A percentile compares a stretch with the other conserved stretches of the same genome.
These are phyloP conservation scores for Colletes latitarsis DNA, from an alignment of 1,140 invertebrate genomes.

Conservation along the genomic window DNA sequence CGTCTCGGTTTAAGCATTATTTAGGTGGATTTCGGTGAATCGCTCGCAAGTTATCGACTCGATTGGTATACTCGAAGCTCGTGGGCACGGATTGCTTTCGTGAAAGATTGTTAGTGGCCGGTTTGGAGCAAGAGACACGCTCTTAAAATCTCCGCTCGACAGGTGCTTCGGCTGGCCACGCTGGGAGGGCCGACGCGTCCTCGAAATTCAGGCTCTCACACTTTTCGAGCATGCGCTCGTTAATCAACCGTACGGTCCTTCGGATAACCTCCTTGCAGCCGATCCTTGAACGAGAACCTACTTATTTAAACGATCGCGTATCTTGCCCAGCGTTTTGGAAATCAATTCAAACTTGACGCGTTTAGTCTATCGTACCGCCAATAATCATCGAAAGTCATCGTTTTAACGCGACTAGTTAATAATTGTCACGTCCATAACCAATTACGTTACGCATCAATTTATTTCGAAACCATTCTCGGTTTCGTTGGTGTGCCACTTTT, in stretches of 20 bases:
- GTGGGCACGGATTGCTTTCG: background rate
- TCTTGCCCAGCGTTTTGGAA: background rate
- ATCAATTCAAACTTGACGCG: background rate
- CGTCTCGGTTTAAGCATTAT: background rate
- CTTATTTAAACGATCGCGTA: background rate
- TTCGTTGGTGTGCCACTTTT: too few relatives aligned
- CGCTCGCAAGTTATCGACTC: too few relatives aligned
- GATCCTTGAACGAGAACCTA: conserved; percentile 13
- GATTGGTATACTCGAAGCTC: background rate
- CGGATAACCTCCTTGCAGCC: conserved; percentile 36
- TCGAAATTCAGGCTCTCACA: conserved; percentile 54
- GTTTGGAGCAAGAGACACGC: conserved; percentile 16
- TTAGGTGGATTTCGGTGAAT: background rate
- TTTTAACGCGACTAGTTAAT: too few relatives aligned
- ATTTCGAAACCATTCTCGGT: too few relatives aligned
- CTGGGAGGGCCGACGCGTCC: conserved; percentile 39
- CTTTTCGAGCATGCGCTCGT: conserved; percentile 53
- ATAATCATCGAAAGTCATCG: too few relatives aligned
- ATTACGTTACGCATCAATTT: too few relatives aligned
- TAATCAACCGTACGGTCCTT: conserved; percentile 45
- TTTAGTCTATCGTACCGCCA: background rate
- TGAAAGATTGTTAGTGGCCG: background rate
- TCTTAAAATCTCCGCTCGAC: conserved; percentile 34
- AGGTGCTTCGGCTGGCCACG: conserved; percentile 36
- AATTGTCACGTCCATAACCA: too few relatives aligned